These are phyloP conservation scores for Notamacropus eugenii DNA, from an alignment of 2,797 vertebrate species.

Conservation along the genomic window DNA sequence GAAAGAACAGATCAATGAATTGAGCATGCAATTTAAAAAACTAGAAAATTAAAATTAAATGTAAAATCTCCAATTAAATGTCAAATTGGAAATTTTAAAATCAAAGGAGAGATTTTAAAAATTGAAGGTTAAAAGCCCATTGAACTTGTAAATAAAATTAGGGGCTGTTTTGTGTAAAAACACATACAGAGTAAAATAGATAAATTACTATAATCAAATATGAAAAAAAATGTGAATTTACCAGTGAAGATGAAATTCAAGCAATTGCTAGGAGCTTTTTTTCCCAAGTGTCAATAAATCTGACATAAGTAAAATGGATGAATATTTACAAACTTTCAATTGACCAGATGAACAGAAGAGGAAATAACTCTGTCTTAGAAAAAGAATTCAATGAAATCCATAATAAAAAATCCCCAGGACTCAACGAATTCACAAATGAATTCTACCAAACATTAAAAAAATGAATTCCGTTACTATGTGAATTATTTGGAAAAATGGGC, in stretches of 20 bases:
- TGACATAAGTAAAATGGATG: not conserved
- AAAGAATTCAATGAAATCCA: not conserved
- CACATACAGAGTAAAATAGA: not conserved
- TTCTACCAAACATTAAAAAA: not conserved
- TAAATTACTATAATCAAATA: not conserved
- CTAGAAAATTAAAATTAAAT: not conserved
- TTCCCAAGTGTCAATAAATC: not conserved
- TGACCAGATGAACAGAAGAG: not conserved
- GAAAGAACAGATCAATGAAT: not conserved
- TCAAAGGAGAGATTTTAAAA: not conserved
- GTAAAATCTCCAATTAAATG: not conserved
- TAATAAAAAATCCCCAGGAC: not conserved
- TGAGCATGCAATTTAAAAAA: not conserved
- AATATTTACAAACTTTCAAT: not conserved
- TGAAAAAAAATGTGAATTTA: not conserved
- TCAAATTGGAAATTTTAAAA: not conserved
- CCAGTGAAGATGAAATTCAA: not conserved
- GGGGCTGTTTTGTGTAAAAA: not conserved
- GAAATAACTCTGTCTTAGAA: not conserved
- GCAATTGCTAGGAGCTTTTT: not conserved
- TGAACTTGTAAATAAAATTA: not conserved
- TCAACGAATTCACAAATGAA: not conserved
- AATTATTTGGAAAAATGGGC: not conserved
- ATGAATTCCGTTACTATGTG: not conserved
- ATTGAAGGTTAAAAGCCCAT: not conserved